Evolutionary conservation across 2,113 vertebrate species (phyloP), one percentile per base, ranked within the genome.

Genomic region (Oostethus manadensis): DNA sequence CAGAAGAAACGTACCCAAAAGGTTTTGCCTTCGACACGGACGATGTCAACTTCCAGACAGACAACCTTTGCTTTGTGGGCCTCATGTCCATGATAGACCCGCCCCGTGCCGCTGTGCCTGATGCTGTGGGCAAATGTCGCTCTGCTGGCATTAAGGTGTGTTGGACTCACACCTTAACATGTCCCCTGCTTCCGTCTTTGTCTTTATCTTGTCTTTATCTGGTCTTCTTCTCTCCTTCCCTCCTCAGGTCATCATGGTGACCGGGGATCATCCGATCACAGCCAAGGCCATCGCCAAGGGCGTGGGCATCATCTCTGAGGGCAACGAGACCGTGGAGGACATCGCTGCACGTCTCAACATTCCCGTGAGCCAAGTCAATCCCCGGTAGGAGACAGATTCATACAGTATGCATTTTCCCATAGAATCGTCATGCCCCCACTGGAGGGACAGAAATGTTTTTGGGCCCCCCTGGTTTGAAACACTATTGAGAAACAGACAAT

Each of bases 61-160:
- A 95, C 62, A 92, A 92, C 76, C 89, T 96, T 51, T 96, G 94
- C 87, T 96, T 96, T 1, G 90, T 94, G 4, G 94, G 94, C 45
- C 92, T 96, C 58, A 95, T 95, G 91, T 96, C 94, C 64, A 95
- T 95, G 94, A 96, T 96, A 0, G 93, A 95, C 78, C 94, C 93
- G 0, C 94, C 94, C 17, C 90, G 93, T 0, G 94, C 93, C 0
- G 94, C 93, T 0, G 94, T 96, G 56, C 94, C 94, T 0, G 94
- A 95, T 0, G 94, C 94, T 0, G 93, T 96, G 53, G 94, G 94
- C 42, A 96, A 96, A 71, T 96, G 94, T 71, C 91, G 94, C 54
- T 94, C 93, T 0, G 94, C 94, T 0, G 94, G 94, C 47, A 95
- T 96, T 74, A 95, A 96, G 88, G 86, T 88, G 63, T 45, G 67